These are phyloP conservation scores for Diplolepis rosae DNA, from an alignment of 2,888 invertebrate genomes.

Conservation along the genomic window DNA sequence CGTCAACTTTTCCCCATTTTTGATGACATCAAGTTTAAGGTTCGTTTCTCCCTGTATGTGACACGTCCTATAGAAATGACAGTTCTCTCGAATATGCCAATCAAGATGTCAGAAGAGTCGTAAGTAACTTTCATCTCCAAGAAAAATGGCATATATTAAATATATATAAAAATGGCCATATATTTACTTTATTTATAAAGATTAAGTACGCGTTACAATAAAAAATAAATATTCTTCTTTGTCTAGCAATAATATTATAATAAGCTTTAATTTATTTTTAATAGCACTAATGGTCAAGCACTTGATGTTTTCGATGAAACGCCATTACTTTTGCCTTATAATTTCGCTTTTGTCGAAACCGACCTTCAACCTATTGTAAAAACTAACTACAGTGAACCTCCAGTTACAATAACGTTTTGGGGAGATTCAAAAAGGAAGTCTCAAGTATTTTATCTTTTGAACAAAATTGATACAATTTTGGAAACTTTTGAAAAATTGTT, in stretches of 20 bases:
- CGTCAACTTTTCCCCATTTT: constrained; percentile 70
- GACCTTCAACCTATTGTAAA: constrained; percentile 50
- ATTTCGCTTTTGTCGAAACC: constrained; percentile 74
- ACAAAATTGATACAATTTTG: constrained; percentile 51
- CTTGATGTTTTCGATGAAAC: constrained; percentile 61
- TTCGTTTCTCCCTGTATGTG: constrained; percentile 83
- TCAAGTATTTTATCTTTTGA: constrained; percentile 53
- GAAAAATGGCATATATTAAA: not conserved
- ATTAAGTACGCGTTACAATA: not conserved
- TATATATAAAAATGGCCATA: too few species aligned
- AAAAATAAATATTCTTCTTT: not conserved
- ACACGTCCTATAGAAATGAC: constrained; percentile 79
- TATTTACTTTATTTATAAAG: not conserved
- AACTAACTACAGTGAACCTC: constrained; percentile 33
- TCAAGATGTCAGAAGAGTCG: constrained; percentile 63
- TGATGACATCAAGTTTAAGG: constrained; percentile 86
- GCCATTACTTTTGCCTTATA: constrained; percentile 76
- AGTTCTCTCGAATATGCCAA: constrained; percentile 84
- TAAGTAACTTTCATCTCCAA: constrained; percentile 50
- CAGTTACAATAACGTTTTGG: constrained; percentile 42
- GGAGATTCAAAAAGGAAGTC: constrained; percentile 35
- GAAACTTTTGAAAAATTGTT: constrained; percentile 54
- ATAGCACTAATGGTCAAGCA: constrained; percentile 49
- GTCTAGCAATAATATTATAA: not conserved
- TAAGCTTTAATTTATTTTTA: not conserved